Conservation (phyloP, 2,888 invertebrate genomes). For the Drosophila melanosoma region DNA sequence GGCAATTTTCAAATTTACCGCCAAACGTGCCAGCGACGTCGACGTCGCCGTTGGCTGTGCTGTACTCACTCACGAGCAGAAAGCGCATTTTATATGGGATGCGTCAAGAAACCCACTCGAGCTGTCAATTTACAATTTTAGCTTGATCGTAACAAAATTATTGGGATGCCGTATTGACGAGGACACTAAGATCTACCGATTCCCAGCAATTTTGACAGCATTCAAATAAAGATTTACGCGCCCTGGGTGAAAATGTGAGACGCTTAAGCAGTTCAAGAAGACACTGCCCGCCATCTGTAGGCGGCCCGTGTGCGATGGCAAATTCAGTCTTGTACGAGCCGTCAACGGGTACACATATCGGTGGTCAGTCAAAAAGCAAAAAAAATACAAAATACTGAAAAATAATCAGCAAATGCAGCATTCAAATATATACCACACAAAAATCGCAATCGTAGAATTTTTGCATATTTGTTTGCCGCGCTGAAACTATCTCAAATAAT, state of each 20-base stretch:
- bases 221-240: constrained; percentile 56
- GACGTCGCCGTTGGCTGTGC: constrained; percentile 74
- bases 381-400: constrained; percentile 54
- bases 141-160: constrained; percentile 77
- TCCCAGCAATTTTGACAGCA: constrained; percentile 5
- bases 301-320: constrained; percentile 88
- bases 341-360: constrained; percentile 86
- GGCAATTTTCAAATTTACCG: constrained; percentile 85
- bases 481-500: constrained; percentile 36
- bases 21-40: constrained; percentile 81
- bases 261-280: constrained; percentile 65
- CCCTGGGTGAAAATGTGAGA: constrained; percentile 64
- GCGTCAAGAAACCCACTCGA: constrained; percentile 90
- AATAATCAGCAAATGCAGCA: constrained; percentile 47
- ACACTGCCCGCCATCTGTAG: constrained; percentile 88
- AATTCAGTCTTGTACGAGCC: constrained; percentile 88
- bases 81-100: constrained; percentile 85
- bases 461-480: constrained; percentile 46
- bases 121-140: constrained; percentile 72
- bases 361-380: constrained; percentile 69
- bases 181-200: constrained; percentile 30
- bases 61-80: constrained; percentile 82
- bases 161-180: constrained; percentile 57
- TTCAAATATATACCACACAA: constrained; percentile 52
- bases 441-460: constrained; percentile 22